These are phyloP conservation scores for Nerophis ophidion DNA, from an alignment of 2,113 vertebrate genomes.

Conservation along the genomic window DNA sequence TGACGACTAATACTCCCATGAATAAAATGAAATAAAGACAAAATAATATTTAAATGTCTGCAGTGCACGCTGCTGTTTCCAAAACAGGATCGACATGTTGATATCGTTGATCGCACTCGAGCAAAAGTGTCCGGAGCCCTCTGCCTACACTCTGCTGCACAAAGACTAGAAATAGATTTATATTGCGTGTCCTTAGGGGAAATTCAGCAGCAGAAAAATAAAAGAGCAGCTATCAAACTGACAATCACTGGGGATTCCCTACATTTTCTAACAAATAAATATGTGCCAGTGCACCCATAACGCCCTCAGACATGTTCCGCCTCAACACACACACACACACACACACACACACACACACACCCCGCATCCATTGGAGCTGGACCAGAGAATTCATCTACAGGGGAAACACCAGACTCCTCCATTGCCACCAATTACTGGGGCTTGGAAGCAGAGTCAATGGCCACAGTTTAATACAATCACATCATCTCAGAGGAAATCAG, in stretches of 20 bases:
- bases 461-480: constrained; percentile 39
- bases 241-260: constrained; percentile 51
- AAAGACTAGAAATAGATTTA: constrained; percentile 9
- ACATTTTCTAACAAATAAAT: constrained; percentile 54
- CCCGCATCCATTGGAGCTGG: constrained; percentile 24
- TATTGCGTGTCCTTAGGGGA: constrained; percentile 34
- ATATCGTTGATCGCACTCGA: constrained; percentile 17
- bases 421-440: constrained; percentile 56
- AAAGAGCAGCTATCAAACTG: constrained; percentile 46
- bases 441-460: constrained; percentile 48
- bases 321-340: constrained; percentile 12
- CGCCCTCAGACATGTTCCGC: constrained; percentile 13
- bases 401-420: constrained; percentile 51
- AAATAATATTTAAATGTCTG: no score
- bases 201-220: constrained; percentile 40
- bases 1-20: no score
- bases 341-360: constrained; percentile 6
- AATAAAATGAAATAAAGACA: no score
- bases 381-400: constrained; percentile 48
- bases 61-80: no score
- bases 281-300: constrained; percentile 34
- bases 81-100: not conserved
- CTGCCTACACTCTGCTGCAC: constrained; percentile 17
- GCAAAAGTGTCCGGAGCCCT: constrained; percentile 4
- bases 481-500: constrained; percentile 52